Evolutionary conservation across 2,113 vertebrate genomes (phyloP), one percentile per base, ranked within the genome.

Genomic region (Rhinopomastus cyanomelas): DNA sequence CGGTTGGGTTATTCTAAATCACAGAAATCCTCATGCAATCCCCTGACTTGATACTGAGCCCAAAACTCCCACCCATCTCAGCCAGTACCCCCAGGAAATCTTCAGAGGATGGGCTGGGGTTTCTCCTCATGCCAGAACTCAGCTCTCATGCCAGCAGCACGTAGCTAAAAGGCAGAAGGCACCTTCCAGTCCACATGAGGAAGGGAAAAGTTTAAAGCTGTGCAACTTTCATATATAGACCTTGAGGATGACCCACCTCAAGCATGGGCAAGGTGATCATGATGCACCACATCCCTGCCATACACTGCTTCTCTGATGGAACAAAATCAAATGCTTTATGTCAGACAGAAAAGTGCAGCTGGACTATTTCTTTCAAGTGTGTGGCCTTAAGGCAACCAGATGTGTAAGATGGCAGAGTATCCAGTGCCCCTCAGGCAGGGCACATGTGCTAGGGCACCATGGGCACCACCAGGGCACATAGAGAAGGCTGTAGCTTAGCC

Each of bases 361-460:
- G 79, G 22, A 81, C 17, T 52, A 27, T 29, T 60, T 52, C 42
- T 37, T 46, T n/a, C 16, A 65, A 49, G 68, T 36, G 71, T 36
- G 6, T 84, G 65, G 66, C 14, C 36, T 81, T 71, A 84, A 84
- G 61, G 44, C 62, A 64, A 85, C 46, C n/a, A 84, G 78, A 3
- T n/a, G 13, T 0, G 16, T 20, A 42, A 21, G 10, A 69, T 9
- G 20, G 49, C 4, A 0, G 0, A 72, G 16, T 8, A 55, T 3
- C 17, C 12, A 17, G 34, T 51, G 49, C 20, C 20, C 18, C 27
- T 80, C 30, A 8, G 66, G 19, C 36, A 66, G 60, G 32, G 34
- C 21, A 61, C 13, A 6, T 0, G 1, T 79, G 75, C 37, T n/a
- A n/a, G n/a, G n/a, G n/a, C n/a, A n/a, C n/a, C n/a, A n/a, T 3